These are phyloP conservation scores for Agonopterix subpropinquella DNA, from an alignment of 2,888 invertebrate genomes.

Conservation along the genomic window DNA sequence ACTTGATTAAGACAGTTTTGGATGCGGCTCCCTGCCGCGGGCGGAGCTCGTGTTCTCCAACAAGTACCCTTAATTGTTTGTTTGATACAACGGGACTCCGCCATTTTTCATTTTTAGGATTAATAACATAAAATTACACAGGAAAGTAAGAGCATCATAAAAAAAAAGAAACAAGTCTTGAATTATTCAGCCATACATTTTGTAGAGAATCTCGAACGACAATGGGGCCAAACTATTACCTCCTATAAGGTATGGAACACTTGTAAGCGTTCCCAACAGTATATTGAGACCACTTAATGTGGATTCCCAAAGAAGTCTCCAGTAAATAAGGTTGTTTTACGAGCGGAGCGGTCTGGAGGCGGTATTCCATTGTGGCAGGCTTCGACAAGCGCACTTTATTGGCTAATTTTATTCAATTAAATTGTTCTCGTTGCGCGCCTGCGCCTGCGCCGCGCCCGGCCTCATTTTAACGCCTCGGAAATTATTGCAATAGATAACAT, in stretches of 20 bases:
- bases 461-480: conserved; percentile 58
- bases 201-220: conserved; percentile 10
- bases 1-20: conserved; percentile 41
- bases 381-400: conserved; percentile 65
- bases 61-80: conserved; percentile 27
- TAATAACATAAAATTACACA: conserved; percentile 5
- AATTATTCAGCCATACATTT: background rate
- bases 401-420: conserved; percentile 75
- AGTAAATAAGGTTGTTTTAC: conserved; percentile 67
- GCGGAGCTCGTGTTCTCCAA: conserved; percentile 23
- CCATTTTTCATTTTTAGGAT: conserved; percentile 5
- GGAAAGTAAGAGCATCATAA: background rate
- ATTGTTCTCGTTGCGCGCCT: conserved; percentile 55
- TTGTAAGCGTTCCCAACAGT: conserved; percentile 39
- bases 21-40: conserved; percentile 23
- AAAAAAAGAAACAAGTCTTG: background rate
- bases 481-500: conserved; percentile 64
- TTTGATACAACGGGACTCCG: conserved; percentile 28
- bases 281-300: conserved; percentile 53
- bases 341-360: conserved; percentile 35
- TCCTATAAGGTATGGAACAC: conserved; percentile 35
- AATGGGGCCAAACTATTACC: conserved; percentile 40
- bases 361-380: conserved; percentile 69
- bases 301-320: conserved; percentile 52
- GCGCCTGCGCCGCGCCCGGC: conserved; percentile 32